These are phyloP conservation scores for Marmota flaviventris DNA, from an alignment of 2,113 vertebrate species.

Conservation along the genomic window DNA sequence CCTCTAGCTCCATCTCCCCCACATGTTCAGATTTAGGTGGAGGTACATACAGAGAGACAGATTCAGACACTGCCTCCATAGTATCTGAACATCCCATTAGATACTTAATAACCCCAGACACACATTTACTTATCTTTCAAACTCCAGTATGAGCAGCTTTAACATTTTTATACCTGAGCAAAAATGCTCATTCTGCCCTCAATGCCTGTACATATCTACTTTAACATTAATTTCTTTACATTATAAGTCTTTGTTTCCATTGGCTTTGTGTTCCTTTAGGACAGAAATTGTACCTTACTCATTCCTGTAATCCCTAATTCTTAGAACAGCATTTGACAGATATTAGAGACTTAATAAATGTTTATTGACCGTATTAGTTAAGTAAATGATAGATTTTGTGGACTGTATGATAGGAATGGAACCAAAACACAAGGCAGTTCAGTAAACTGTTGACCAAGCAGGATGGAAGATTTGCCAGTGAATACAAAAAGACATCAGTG, in stretches of 20 bases:
- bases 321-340: neutral
- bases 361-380: slow-evolving; percentile 43
- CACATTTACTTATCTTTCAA: slow-evolving; percentile 40
- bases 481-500: neutral
- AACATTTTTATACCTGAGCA: slow-evolving; percentile 1
- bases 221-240: slow-evolving; percentile 34
- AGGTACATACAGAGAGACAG: neutral
- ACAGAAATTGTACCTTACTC: neutral
- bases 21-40: slow-evolving; percentile 20
- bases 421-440: neutral
- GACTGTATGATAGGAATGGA: neutral
- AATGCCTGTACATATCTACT: neutral
- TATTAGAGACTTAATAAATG: slow-evolving; percentile 5
- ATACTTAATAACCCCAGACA: slow-evolving; percentile 2
- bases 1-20: neutral
- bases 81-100: neutral
- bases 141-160: slow-evolving; percentile 14
- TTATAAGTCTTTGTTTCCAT: slow-evolving; percentile 32
- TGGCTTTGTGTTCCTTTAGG: neutral
- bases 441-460: slow-evolving; percentile 19
- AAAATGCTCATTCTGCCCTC: slow-evolving; percentile 10
- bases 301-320: slow-evolving; percentile 6
- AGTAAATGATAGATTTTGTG: slow-evolving; percentile 36
- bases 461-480: neutral
- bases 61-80: neutral